Evolutionary conservation across 1,140 invertebrate species (phyloP), one percentile per base, ranked within the genome.

Genomic region (Monomorium pharaonis): DNA sequence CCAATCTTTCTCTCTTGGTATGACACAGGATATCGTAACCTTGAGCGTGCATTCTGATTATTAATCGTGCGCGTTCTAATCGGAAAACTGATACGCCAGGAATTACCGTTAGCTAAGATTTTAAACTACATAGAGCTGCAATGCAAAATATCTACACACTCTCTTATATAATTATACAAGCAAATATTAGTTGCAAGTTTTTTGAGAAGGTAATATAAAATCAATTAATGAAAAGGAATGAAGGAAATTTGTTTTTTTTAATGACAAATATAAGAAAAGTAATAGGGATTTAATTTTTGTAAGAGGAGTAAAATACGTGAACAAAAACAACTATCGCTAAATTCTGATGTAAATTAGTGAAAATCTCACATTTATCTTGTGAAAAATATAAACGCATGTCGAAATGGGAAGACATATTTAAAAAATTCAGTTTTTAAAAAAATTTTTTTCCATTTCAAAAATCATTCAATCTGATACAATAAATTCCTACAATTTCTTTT

Each of bases 101-200:
- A 7, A 77, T 21, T 77, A 69, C 44, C 30, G 30, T 54, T 80
- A 51, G 27, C 30, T 33, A 65, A 49, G 42, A 65, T 49, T 76
- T 62, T 14, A 60, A 60, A 16, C 33, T 44, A 30, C 18, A 3
- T 9, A 18, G 30, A 63, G 24, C 33, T 75, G n/a, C 37, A 62
- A 27, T 74, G 10, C 33, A 24, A 7, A 5, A 6, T 77, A 42
- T 44, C 24, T 30, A 62, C 14, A 62, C 24, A 5, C 37, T 16
- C 16, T 75, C 30, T 75, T 24, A 75, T 9, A 75, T n/a, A 33
- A 58, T 75, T 58, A 30, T 24, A 51, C 33, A 58, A 56, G n/a
- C 51, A 27, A 16, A 58, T 58, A 18, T 30, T 16, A 21, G 7
- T 37, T 16, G 70, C 33, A 16, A 30, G 42, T 51, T 6, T 51